Conservation (phyloP, 2,888 invertebrate species). For the Yponomeuta evonymella region DNA sequence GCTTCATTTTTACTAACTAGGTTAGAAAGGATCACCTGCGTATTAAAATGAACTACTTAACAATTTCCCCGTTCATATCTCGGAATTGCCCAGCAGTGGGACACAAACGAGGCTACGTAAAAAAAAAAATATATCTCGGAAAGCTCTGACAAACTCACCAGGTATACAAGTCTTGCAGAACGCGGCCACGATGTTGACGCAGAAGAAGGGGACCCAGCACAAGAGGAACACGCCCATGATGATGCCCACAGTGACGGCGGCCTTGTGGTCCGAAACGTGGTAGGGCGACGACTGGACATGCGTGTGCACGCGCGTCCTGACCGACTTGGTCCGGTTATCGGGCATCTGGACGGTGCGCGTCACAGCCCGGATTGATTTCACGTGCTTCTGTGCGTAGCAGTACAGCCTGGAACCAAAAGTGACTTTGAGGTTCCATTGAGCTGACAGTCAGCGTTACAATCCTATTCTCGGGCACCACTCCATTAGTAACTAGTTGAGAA, state of each 20-base stretch:
- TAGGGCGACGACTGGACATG: constrained; percentile 85
- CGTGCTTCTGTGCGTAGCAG: constrained; percentile 98
- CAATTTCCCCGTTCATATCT: neutral
- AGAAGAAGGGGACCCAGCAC: constrained; percentile 99
- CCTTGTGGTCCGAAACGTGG: constrained; percentile 98
- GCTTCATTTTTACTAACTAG: no score
- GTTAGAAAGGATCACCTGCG: neutral
- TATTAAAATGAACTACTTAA: neutral
- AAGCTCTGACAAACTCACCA: no score
- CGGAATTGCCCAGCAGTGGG: no score
- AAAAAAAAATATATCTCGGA: neutral
- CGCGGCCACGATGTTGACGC: constrained; percentile 96
- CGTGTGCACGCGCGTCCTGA: constrained; percentile 72
- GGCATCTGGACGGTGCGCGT: constrained; percentile 86
- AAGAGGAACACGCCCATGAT: constrained; percentile 99
- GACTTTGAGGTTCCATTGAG: neutral
- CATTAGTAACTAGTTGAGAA: no score
- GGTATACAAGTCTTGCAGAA: constrained; percentile 96
- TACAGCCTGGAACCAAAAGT: constrained; percentile 80
- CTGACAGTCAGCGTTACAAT: no score
- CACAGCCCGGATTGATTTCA: constrained; percentile 94
- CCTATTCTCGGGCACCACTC: no score
- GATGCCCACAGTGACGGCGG: constrained; percentile 97
- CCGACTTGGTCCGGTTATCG: constrained; percentile 77
- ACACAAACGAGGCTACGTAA: no score